Percentiles rank a stretch among this genome's conserved stretches.
Conservation (phyloP, 2,888 invertebrate species). For the Aspidiotus rigidus region DNA sequence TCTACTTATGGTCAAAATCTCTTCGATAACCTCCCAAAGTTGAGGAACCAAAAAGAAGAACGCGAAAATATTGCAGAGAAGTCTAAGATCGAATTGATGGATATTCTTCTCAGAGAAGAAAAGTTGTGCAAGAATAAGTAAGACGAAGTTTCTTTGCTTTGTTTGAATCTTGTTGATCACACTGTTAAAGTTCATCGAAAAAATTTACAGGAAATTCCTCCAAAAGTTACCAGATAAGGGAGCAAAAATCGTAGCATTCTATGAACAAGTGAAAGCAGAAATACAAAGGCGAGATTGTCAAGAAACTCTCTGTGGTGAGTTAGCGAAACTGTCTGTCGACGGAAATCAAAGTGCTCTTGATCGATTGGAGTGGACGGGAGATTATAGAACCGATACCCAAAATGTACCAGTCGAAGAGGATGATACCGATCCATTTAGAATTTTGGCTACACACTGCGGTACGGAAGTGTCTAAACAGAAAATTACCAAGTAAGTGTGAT, state of each 20-base stretch:
- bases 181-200: too few species aligned
- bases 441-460: slow-evolving; percentile 48
- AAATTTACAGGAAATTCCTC: slow-evolving; percentile 46
- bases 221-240: slow-evolving; percentile 53
- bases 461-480: slow-evolving; percentile 36
- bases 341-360: slow-evolving; percentile 45
- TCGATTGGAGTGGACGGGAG: slow-evolving; percentile 53
- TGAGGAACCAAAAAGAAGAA: too few species aligned
- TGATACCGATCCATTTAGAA: slow-evolving; percentile 51
- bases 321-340: slow-evolving; percentile 48
- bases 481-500: slow-evolving; percentile 35
- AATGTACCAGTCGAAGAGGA: slow-evolving; percentile 40
- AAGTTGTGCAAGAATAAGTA: too few species aligned
- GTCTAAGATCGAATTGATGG: too few species aligned
- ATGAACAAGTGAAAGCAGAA: slow-evolving; percentile 47
- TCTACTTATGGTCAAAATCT: too few species aligned
- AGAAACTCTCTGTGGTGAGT: slow-evolving; percentile 47
- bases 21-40: too few species aligned
- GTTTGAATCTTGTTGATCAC: too few species aligned
- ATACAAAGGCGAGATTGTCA: slow-evolving; percentile 48
- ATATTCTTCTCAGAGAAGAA: too few species aligned
- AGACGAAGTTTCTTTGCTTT: too few species aligned
- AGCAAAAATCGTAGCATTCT: slow-evolving; percentile 48
- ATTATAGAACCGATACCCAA: background rate
- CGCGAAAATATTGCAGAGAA: too few species aligned